Evolutionary conservation across 2,797 vertebrate genomes (phyloP), one percentile per base, ranked within the genome.

Genomic region (Xerus rutilus): DNA sequence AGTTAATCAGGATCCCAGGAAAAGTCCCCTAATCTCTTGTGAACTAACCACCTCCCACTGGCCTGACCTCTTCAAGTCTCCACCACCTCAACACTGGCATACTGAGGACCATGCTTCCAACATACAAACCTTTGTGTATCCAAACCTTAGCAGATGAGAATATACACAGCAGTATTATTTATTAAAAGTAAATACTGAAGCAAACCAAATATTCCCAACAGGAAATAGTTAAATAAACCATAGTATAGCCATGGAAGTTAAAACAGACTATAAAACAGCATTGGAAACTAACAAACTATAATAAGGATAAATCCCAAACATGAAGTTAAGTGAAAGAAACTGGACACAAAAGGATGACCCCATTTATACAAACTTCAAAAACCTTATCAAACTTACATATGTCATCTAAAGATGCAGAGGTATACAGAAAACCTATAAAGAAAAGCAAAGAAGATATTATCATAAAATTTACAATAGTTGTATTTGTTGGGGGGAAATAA

Each of bases 141-240:
- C 17, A 49, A 23, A 6, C 20, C 20, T 25, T 6, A 52, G 64
- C 9, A 59, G 62, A 74, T 69, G 52, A 52, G 70, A 94, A 79
- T 35, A 30, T 52, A 79, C 28, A n/a, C 20, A 52, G 32, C 4
- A 70, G 17, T 23, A 82, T 72, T 91, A 67, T 32, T 73, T 11
- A 88, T 30, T 84, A 84, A 47, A 87, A 84, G n/a, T 86, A 78
- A 77, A 94, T 65, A 15, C 70, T 30, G 32, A 72, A 90, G 88
- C 1, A 47, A 86, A 43, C 91, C 23, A 67, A 82, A 91, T 89
- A 91, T 62, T 20, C 43, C 35, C 62, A 77, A 23, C 13, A 78
- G 57, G 49, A 74, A 59, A 74, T 28, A 79, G 45, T 72, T 78
- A 77, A 49, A 32, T 47, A 81, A 89, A 62, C 7, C 39, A 54